Evolutionary conservation across 1,140 invertebrate species (phyloP), one percentile per base, ranked within the genome.

Genomic region (Ctenoplectra terminalis): DNA sequence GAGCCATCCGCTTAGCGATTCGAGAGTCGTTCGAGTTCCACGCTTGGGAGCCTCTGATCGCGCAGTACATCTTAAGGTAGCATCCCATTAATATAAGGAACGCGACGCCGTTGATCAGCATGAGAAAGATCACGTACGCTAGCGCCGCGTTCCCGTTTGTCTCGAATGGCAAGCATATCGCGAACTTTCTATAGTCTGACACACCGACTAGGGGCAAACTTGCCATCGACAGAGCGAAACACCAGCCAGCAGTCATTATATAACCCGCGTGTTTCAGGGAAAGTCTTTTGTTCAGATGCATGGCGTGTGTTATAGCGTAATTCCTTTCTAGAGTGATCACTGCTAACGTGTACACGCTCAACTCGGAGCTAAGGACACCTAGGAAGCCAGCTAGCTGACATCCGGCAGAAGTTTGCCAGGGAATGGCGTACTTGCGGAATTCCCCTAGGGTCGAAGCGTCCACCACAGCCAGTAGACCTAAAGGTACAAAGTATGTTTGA

Each of bases 1-100:
- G 93, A 0, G 99, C 98, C 98, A 99, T 99, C 56, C 99, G 94
- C 92, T 99, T 99, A 20, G 99, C 98, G 76, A 99, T 99, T 26
- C 98, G 95, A 1, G 98, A 98, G 93, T 99, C 99, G 91, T 99
- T 99, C 0, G 98, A 99, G 91, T 99, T 99, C 98, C 98, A 99
- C 0, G 98, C 98, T 92, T 98, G 97, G 0, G 98, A 99, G 71
- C 98, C 98, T 3, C 98, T 94, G 81, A 99, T 99, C 43, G 98
- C 98, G 90, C 98, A 98, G 94, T 99, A 99, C 98, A 99, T 99
- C 93, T 99, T 98, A 61, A 99, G 94, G 91, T 99, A 99, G 92
- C 98, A 99, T n/a, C 98, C 98, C 96, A 99, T 98, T 4, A 99
- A 95, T 54, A 99, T 98, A 23, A 99, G 94, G 91, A 99, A 99